phyloP scores from a whole-genome alignment of 2,113 vertebrate genomes.

The Pogonocichla stellata region DNA sequence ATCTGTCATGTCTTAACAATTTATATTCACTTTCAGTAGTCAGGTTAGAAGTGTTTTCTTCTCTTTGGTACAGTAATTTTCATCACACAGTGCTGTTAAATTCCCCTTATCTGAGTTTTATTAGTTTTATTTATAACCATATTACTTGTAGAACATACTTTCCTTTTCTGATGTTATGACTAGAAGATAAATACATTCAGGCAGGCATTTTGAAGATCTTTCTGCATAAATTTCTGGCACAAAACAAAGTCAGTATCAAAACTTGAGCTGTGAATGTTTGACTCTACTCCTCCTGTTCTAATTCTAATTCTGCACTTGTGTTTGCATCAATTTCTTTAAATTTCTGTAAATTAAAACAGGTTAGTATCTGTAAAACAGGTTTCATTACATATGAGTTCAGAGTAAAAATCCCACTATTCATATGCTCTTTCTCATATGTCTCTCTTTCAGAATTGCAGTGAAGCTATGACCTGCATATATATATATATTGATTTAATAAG shows the following conservation, averaged over 20 bases:
- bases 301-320: not conserved
- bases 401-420: not conserved
- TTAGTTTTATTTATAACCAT: not conserved
- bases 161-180: not conserved
- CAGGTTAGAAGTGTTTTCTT: not conserved
- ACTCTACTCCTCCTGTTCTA: not conserved
- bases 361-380: not conserved
- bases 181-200: not conserved
- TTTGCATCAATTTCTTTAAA: not conserved
- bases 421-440: not conserved
- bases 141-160: not conserved
- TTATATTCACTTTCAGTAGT: not conserved
- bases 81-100: not conserved
- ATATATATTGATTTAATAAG: not conserved
- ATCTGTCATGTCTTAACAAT: constrained; percentile 44
- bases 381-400: not conserved
- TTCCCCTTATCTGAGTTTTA: not conserved
- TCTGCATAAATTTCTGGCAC: not conserved
- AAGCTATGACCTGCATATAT: not conserved
- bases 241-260: not conserved
- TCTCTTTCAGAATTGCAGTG: not conserved
- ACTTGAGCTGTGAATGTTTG: not conserved
- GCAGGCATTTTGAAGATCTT: not conserved
- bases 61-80: not conserved
- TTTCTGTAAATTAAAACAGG: not conserved